Percentiles rank a stretch among this genome's conserved stretches.
These are phyloP conservation scores for Nesometra sesokonis DNA, from an alignment of 35 echinoderm and acorn worm species.

Conservation along the genomic window DNA sequence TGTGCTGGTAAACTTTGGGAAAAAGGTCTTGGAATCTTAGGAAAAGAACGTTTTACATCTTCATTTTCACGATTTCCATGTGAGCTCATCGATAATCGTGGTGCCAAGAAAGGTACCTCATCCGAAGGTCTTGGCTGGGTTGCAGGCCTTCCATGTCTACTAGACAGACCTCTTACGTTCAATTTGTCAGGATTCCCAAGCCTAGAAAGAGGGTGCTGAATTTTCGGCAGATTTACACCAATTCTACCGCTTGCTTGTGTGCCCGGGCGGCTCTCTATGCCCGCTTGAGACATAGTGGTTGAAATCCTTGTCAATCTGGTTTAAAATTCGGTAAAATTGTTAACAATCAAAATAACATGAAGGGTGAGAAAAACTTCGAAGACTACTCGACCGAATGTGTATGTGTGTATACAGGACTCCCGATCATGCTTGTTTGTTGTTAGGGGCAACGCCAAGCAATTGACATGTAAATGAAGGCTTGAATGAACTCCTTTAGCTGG, in stretches of 20 bases:
- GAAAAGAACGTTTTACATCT: conserved; percentile 44
- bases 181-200: conserved; percentile 83
- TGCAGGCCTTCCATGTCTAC: conserved; percentile 41
- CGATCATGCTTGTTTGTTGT: neutral
- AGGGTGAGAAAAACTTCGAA: neutral
- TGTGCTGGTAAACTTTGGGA: neutral
- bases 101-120: conserved; percentile 63
- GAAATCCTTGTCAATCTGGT: neutral
- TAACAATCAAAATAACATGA: neutral
- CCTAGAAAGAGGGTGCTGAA: conserved; percentile 85
- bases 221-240: conserved; percentile 65
- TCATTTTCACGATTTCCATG: conserved; percentile 13
- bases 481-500: neutral
- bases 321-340: neutral
- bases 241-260: neutral
- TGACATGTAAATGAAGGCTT: neutral
- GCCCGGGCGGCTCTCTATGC: neutral
- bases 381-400: neutral
- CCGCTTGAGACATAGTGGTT: conserved; percentile 2
- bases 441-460: neutral
- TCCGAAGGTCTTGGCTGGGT: conserved; percentile 30
- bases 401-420: neutral
- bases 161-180: conserved; percentile 76
- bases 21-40: conserved; percentile 71
- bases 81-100: conserved; percentile 53